Conservation (phyloP, 2,113 vertebrate genomes). For the Onychostoma macrolepis region DNA sequence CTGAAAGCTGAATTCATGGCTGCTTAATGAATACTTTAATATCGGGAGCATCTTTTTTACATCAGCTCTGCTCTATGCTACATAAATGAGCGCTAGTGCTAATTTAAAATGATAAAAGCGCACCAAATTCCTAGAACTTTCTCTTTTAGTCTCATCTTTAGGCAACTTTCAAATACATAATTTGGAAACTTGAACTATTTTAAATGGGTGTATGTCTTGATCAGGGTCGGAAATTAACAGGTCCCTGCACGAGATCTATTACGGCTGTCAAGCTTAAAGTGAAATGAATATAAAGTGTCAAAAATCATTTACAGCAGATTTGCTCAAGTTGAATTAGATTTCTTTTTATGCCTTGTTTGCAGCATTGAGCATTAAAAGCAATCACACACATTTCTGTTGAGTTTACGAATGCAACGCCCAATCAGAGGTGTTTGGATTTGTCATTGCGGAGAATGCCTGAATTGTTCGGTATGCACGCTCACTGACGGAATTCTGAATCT, state of each 20-base stretch:
- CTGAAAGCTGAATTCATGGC: not conserved
- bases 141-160: conserved; percentile 10
- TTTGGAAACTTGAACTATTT: not conserved
- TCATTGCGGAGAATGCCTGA: not conserved
- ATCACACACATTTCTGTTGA: not conserved
- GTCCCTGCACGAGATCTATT: too few relatives aligned
- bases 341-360: not conserved
- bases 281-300: too few relatives aligned
- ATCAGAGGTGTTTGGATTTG: not conserved
- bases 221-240: not conserved
- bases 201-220: not conserved
- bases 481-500: not conserved
- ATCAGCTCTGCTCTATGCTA: not conserved
- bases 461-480: not conserved
- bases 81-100: not conserved
- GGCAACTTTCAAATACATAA: conserved; percentile 28
- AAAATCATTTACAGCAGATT: too few relatives aligned
- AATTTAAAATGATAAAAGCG: not conserved
- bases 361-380: not conserved
- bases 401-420: not conserved
- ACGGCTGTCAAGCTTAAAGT: too few relatives aligned
- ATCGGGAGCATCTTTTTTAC: not conserved
- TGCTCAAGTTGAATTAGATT: too few relatives aligned
- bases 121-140: conserved; percentile 11
- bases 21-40: conserved; percentile 6